Conservation (phyloP, 2,113 vertebrate species). For the Glaucomys volans region DNA sequence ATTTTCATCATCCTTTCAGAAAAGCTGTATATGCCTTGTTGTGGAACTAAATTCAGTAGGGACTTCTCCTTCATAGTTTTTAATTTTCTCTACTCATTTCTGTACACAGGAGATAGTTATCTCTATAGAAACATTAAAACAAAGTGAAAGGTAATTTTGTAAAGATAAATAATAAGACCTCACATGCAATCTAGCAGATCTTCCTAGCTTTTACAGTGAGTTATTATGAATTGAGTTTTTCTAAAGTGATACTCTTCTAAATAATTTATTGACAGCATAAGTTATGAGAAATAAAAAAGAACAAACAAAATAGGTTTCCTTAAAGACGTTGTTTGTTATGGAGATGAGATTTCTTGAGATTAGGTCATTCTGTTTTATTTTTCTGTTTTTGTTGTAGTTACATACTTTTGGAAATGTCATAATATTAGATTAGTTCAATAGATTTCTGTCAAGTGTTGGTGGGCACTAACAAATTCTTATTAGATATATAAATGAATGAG, state of each 20-base stretch:
- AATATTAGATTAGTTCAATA: neutral
- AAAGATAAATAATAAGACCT: neutral
- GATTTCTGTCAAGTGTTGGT: neutral
- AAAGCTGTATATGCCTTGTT: neutral
- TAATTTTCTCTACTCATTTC: neutral
- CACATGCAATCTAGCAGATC: neutral
- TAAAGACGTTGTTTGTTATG: neutral
- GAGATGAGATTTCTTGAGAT: neutral
- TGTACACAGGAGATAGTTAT: neutral
- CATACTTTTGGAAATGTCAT: neutral
- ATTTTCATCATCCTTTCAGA: neutral
- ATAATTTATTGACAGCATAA: neutral
- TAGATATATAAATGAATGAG: neutral
- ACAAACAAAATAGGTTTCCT: neutral
- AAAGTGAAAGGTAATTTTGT: neutral
- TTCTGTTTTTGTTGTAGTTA: constrained; percentile 33
- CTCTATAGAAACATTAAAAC: neutral
- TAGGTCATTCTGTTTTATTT: neutral
- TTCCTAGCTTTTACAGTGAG: neutral
- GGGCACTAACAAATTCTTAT: neutral
- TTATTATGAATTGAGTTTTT: neutral
- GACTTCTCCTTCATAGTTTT: neutral
- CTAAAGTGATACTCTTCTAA: neutral
- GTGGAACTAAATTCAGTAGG: neutral
- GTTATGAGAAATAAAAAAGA: neutral